Conservation (phyloP, 64 coral and sea anemone species). For the Montipora efflorescens region DNA sequence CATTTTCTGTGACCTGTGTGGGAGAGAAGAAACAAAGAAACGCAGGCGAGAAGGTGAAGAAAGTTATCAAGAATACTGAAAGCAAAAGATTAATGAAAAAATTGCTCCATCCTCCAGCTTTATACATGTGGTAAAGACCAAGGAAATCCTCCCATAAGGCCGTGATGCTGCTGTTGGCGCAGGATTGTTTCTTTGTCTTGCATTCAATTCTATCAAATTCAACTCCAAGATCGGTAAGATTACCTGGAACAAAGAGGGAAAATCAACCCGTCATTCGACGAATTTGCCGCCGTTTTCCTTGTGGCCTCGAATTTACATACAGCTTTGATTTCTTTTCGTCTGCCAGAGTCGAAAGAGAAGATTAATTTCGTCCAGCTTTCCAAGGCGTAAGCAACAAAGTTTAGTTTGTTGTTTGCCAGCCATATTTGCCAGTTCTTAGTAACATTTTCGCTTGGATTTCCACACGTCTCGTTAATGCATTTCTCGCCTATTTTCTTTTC, state of each 20-base stretch:
- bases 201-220: neutral
- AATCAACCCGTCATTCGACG: too few relatives aligned
- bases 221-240: neutral
- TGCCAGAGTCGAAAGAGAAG: neutral
- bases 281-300: neutral
- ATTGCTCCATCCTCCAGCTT: neutral
- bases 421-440: too few relatives aligned
- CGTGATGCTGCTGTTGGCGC: neutral
- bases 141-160: too few relatives aligned
- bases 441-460: too few relatives aligned
- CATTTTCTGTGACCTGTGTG: neutral
- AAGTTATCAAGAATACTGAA: neutral
- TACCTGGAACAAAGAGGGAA: neutral
- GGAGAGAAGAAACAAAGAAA: constrained; percentile 14
- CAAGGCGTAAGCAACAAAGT: neutral
- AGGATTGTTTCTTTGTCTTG: neutral
- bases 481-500: too few relatives aligned
- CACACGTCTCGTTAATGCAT: too few relatives aligned
- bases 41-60: neutral
- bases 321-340: neutral
- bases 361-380: neutral
- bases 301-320: neutral
- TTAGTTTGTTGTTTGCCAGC: neutral
- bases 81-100: neutral
- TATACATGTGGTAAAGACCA: neutral